Base-by-base conservation (phyloP, 2,797 vertebrate species). In the Oophaga sylvatica region DNA sequence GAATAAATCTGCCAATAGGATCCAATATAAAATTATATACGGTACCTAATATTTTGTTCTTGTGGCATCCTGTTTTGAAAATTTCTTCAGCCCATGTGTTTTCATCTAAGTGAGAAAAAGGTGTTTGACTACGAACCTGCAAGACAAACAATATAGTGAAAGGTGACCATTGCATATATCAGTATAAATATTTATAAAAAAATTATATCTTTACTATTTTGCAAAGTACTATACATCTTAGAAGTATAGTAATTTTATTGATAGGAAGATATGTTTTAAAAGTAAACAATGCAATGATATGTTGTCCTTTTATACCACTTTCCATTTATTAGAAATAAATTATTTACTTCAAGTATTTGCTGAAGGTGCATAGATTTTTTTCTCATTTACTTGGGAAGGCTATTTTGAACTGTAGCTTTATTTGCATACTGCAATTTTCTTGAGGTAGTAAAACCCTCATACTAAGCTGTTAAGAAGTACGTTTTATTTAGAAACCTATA, bases 341-440 rank as follows among this genome's bases (percentile, higher is more conserved):
- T 82, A 73, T 83, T 70, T 62, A 56, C 83, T 26, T 15, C 13
- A 60, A 62, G 56, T 86, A 71, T 70, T 85, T 89, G 67, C 73
- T 86, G 67, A 88, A 80, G 29, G 76, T 88, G 88, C 80, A 89
- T 63, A 80, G 63, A 78, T 62, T 22, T 26, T 26, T 26, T 26
- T 78, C 62, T 89, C 82, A 86, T 81, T 83, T 85, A 83, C 80
- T 77, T 67, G 26, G 16, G 48, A 86, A 78, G 65, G 31, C 68
- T 78, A 85, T 41, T 78, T 73, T 80, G 35, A 78, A 84, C 78
- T 79, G 70, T 11, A 4, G n/a, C 70, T 60, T 82, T 86, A 86
- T 89, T 86, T 89, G 84, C 84, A 89, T 86, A 83, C 79, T 82
- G 83, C 70, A 81, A 89, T 86, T 88, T 88, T 89, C 80, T 86